Conservation (phyloP, 2,888 invertebrate genomes). For the Pristionchus mayeri region DNA sequence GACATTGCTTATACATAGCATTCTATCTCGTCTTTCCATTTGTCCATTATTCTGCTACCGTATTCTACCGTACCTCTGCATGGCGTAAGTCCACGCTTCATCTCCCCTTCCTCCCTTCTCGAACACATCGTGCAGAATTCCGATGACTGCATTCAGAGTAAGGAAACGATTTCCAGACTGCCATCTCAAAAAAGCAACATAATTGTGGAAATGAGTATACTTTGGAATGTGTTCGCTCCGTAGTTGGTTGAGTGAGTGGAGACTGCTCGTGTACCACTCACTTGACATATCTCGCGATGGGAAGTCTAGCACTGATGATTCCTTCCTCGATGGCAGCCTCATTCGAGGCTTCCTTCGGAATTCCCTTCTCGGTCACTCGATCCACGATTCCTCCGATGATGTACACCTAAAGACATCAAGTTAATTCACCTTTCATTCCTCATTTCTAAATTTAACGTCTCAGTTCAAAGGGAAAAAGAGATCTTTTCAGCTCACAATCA, state of each 20-base stretch:
- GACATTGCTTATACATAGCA: too few species aligned
- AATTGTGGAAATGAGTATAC: too few species aligned
- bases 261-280: too few species aligned
- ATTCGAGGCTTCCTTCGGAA: slow-evolving; percentile 65
- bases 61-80: slow-evolving; percentile 42
- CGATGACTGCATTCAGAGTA: slow-evolving; percentile 68
- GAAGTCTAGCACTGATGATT: slow-evolving; percentile 60
- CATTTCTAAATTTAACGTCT: not conserved
- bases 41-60: not conserved
- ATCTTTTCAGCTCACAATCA: too few species aligned
- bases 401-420: slow-evolving; percentile 55
- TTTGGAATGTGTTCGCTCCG: too few species aligned
- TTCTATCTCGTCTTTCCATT: too few species aligned
- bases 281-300: slow-evolving; percentile 57
- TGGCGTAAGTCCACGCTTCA: slow-evolving; percentile 60
- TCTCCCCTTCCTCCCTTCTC: slow-evolving; percentile 49
- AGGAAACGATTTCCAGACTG: slow-evolving; percentile 66
- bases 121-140: slow-evolving; percentile 69
- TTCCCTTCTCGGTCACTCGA: slow-evolving; percentile 66
- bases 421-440: not conserved
- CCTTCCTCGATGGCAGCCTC: slow-evolving; percentile 64
- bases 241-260: too few species aligned
- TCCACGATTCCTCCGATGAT: slow-evolving; percentile 75
- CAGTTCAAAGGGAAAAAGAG: too few species aligned
- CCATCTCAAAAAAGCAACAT: slow-evolving; percentile 49